Percentiles rank a stretch among this genome's conserved stretches.
These are phyloP conservation scores for Notiomystis cincta DNA, from an alignment of 2,113 vertebrate genomes.

Conservation along the genomic window DNA sequence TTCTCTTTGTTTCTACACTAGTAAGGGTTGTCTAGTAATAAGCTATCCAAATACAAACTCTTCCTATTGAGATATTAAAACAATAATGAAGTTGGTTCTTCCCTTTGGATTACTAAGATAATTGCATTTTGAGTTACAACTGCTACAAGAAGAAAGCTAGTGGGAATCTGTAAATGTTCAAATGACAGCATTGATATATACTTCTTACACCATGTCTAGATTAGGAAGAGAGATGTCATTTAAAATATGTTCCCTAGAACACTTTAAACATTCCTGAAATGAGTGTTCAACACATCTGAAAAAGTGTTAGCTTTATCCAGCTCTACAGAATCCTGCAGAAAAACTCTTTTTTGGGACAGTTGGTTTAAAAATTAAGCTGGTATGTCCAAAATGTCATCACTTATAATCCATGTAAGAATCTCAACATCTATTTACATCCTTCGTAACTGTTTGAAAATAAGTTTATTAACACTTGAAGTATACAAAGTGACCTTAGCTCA, in stretches of 20 bases:
- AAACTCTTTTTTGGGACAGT: neutral
- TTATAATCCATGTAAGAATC: neutral
- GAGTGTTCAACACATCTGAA: neutral
- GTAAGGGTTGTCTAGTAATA: neutral
- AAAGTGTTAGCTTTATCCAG: neutral
- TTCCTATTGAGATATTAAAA: neutral
- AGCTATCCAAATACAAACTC: neutral
- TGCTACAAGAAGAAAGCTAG: neutral
- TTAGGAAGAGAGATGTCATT: slow-evolving; percentile 7
- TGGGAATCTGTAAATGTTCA: neutral
- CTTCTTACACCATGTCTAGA: neutral
- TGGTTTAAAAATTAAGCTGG: neutral
- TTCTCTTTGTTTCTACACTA: neutral
- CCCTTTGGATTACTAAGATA: neutral
- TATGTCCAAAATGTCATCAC: neutral
- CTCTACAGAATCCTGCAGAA: neutral
- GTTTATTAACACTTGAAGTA: neutral
- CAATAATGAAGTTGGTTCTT: neutral
- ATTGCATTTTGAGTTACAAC: neutral
- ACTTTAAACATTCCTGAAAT: neutral
- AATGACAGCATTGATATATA: neutral
- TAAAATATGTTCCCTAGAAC: slow-evolving; percentile 32
- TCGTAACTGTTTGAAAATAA: neutral
- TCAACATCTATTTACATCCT: neutral
- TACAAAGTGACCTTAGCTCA: neutral